Conservation (phyloP, 2,113 vertebrate species). For the Orcinus orca region DNA sequence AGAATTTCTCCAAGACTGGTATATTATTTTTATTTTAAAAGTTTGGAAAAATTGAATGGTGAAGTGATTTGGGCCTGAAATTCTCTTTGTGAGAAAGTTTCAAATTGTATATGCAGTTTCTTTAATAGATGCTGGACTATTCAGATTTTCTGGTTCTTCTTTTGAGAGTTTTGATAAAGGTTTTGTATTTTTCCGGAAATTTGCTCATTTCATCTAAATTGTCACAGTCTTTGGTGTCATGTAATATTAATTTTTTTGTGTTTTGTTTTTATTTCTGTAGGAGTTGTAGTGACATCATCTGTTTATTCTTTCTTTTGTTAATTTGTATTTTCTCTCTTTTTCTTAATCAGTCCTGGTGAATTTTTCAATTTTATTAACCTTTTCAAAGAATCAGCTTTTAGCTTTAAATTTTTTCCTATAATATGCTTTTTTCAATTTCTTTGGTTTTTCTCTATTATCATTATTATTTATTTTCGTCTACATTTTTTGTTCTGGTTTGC, state of each 20-base stretch:
- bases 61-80: background rate
- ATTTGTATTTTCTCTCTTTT: background rate
- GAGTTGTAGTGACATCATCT: background rate
- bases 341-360: background rate
- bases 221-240: background rate
- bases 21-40: background rate
- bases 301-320: background rate
- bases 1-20: background rate
- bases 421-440: background rate
- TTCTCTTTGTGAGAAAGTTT: background rate
- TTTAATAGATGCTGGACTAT: background rate
- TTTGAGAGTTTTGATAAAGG: background rate
- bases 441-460: background rate
- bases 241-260: background rate
- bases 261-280: background rate
- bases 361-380: background rate
- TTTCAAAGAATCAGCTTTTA: conserved; percentile 2
- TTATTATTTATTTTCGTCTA: background rate
- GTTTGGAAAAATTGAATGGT: background rate
- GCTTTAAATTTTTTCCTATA: background rate
- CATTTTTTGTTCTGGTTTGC: background rate
- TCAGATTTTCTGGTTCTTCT: background rate
- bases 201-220: background rate
- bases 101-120: background rate
- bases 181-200: background rate